phyloP scores from a whole-genome alignment of 2,113 vertebrate species.

The Galemys pyrenaicus region DNA sequence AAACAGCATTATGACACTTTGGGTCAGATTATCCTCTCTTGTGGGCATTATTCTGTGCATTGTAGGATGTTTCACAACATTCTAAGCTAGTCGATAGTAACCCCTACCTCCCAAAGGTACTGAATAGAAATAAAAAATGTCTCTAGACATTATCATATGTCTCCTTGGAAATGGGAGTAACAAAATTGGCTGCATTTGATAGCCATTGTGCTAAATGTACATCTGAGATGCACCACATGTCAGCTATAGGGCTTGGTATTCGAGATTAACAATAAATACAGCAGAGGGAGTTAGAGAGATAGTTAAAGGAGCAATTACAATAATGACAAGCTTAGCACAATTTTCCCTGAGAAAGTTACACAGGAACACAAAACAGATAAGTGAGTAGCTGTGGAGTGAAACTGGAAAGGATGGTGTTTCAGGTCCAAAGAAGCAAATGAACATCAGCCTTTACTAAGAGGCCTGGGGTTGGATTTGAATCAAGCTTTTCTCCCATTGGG shows the following conservation, averaged over 20 bases:
- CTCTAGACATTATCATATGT: neutral
- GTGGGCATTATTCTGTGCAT: neutral
- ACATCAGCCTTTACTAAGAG: neutral
- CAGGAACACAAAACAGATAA: neutral
- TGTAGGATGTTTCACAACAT: neutral
- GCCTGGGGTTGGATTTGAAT: neutral
- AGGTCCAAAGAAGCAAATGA: neutral
- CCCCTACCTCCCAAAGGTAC: neutral
- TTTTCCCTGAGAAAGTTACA: neutral
- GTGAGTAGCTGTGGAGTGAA: accelerated
- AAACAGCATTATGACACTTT: neutral
- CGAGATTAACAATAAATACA: neutral
- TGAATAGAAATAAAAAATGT: neutral
- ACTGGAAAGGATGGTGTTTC: neutral
- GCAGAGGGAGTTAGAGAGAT: neutral
- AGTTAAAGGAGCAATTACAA: neutral
- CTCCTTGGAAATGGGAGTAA: neutral
- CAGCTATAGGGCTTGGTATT: neutral
- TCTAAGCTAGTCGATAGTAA: neutral
- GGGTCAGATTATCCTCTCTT: neutral
- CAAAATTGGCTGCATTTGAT: neutral
- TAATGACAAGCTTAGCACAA: neutral
- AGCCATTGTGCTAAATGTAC: neutral
- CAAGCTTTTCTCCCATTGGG: too few relatives aligned
- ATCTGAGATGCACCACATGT: neutral